Evolutionary conservation across 1,140 invertebrate species (phyloP), one percentile per base, ranked within the genome.

Genomic region (Ridgeia piscesae): DNA sequence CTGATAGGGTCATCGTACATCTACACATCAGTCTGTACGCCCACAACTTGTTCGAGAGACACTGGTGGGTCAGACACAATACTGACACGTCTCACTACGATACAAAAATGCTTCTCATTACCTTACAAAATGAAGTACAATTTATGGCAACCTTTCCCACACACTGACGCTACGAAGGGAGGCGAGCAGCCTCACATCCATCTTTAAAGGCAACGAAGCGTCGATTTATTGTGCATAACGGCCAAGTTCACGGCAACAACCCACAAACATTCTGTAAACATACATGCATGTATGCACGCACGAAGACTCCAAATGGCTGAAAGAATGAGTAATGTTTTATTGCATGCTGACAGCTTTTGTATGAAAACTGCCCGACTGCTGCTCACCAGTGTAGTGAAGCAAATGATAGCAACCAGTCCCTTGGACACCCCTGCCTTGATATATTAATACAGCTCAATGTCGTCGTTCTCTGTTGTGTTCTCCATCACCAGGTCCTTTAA

Each of bases 181-280:
- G 27, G 27, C 58, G 27, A 77, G 11, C 6, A 31, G 6, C 27
- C 17, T 14, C 14, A 77, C 58, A 27, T 77, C 11, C 58, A 14
- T 77, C 0, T 31, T 27, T n/a, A n/a, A n/a, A n/a, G 11, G 17
- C 27, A 21, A 77, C 2, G 27, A 77, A 31, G 58, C 11, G 27
- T 9, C 58, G 42, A 42, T 42, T 42, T 42, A 42, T 42, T 6
- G n/a, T n/a, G n/a, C n/a, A n/a, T n/a, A n/a, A n/a, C n/a, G n/a
- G n/a, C n/a, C n/a, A n/a, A n/a, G n/a, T n/a, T 0, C 58, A 27
- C n/a, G n/a, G n/a, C n/a, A n/a, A n/a, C n/a, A n/a, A n/a, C n/a
- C 58, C 27, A 77, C 58, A 77, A 77, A 77, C 58, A 77, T 77
- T 77, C 58, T 77, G 58, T 77, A 77, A 77, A 77, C 58, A 77